Percentiles rank a stretch among this genome's conserved stretches.
phyloP scores from a whole-genome alignment of 2,797 vertebrate species.

The Leptatherina wallacei region DNA sequence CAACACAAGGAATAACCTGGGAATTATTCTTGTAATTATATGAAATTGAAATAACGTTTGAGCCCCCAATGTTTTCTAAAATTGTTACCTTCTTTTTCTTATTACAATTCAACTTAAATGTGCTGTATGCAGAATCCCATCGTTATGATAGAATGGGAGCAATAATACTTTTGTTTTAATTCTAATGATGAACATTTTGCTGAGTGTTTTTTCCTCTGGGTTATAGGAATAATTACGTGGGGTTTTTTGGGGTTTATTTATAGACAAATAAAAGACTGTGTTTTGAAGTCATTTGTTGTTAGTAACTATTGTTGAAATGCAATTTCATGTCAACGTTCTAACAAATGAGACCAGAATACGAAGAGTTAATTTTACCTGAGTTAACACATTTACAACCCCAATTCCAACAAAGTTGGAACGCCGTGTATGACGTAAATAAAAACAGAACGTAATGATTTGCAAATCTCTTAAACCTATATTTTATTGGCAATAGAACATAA shows the following conservation, averaged over 20 bases:
- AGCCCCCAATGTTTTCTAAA: not conserved
- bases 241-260: slow-evolving; percentile 67
- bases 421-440: too few species aligned
- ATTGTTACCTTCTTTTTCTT: not conserved
- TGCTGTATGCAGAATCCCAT: slow-evolving; percentile 19
- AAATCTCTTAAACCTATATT: too few species aligned
- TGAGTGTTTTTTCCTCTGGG: not conserved
- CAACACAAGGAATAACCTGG: slow-evolving; percentile 22
- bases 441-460: too few species aligned
- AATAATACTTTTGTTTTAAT: slow-evolving; percentile 31
- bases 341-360: not conserved
- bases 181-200: slow-evolving; percentile 16
- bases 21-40: slow-evolving; percentile 12
- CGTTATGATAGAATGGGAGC: slow-evolving; percentile 17
- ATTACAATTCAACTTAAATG: slow-evolving; percentile 27
- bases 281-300: slow-evolving; percentile 41
- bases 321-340: not conserved
- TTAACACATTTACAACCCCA: not conserved
- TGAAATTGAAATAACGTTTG: slow-evolving; percentile 19
- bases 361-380: not conserved
- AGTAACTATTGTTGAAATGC: slow-evolving; percentile 10
- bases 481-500: too few species aligned
- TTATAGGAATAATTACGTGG: slow-evolving; percentile 17
- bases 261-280: slow-evolving; percentile 70
- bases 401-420: too few species aligned